These are phyloP conservation scores for Bujurquina vittata DNA, from an alignment of 2,113 vertebrate genomes.

Conservation along the genomic window DNA sequence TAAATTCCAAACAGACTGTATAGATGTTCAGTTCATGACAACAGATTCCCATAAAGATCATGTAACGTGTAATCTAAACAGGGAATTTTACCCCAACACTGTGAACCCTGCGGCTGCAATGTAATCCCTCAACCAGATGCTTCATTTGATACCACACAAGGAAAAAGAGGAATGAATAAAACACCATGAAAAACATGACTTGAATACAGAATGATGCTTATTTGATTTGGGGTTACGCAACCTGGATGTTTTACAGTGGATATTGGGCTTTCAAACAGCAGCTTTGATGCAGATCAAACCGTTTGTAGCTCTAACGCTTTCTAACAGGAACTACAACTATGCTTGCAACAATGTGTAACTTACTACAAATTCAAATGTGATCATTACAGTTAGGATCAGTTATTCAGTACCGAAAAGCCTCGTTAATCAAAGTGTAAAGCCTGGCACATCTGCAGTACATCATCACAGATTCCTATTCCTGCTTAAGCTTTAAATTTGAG, in stretches of 20 bases:
- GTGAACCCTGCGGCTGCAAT: conserved; percentile 9
- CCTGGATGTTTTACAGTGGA: too few relatives aligned
- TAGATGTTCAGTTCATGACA: neutral
- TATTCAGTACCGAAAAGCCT: neutral
- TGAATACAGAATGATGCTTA: too few relatives aligned
- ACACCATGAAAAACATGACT: neutral
- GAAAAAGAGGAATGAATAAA: neutral
- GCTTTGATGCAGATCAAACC: too few relatives aligned
- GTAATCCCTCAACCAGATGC: conserved; percentile 20
- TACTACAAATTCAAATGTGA: neutral
- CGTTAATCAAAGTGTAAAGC: neutral
- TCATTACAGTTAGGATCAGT: neutral
- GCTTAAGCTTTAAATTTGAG: neutral
- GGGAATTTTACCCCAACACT: conserved; percentile 16
- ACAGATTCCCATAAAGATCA: neutral
- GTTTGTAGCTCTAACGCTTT: too few relatives aligned
- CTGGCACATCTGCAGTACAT: neutral
- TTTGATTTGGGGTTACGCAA: too few relatives aligned
- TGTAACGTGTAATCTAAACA: conserved; percentile 22
- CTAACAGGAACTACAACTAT: too few relatives aligned
- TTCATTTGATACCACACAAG: conserved; percentile 24
- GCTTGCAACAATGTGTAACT: neutral
- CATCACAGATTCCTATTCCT: neutral
- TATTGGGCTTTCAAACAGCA: too few relatives aligned
- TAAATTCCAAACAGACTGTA: neutral